A percentile compares a stretch with the other conserved stretches of the same genome.
Evolutionary conservation across 2,113 vertebrate species (phyloP).

Genomic region (Collichthys lucidus): DNA sequence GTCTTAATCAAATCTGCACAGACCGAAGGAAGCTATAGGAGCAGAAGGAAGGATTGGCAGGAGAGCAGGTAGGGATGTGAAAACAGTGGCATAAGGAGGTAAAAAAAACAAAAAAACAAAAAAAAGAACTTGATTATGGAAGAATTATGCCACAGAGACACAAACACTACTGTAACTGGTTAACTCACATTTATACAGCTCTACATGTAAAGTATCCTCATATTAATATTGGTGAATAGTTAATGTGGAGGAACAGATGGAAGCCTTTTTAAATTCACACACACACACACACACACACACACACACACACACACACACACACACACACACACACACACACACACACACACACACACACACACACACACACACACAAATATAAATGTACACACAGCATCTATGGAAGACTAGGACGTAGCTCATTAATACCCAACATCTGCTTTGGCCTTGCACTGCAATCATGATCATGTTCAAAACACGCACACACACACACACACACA

Average conservation of each 20-base stretch:
- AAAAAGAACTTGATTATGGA: constrained; percentile 54
- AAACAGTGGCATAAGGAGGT: constrained; percentile 66
- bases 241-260: constrained; percentile 66
- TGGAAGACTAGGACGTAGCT: constrained; percentile 46
- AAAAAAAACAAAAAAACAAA: no score
- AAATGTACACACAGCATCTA: constrained; percentile 23
- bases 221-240: constrained; percentile 47
- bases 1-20: constrained; percentile 69
- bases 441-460: constrained; percentile 42
- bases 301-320: no score
- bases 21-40: constrained; percentile 77
- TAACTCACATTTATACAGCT: constrained; percentile 26
- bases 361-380: constrained; percentile 13
- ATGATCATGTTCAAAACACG: constrained; percentile 23
- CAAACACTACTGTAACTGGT: constrained; percentile 24
- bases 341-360: no score
- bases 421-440: constrained; percentile 77
- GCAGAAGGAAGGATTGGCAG: constrained; percentile 69
- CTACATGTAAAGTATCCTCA: constrained; percentile 23
- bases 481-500: background rate
- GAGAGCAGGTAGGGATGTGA: constrained; percentile 63
- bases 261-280: constrained; percentile 24
- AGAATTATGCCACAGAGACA: constrained; percentile 8
- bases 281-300: no score
- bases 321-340: no score